phyloP scores from a whole-genome alignment of 2,888 invertebrate species.

The Noctua fimbriata region DNA sequence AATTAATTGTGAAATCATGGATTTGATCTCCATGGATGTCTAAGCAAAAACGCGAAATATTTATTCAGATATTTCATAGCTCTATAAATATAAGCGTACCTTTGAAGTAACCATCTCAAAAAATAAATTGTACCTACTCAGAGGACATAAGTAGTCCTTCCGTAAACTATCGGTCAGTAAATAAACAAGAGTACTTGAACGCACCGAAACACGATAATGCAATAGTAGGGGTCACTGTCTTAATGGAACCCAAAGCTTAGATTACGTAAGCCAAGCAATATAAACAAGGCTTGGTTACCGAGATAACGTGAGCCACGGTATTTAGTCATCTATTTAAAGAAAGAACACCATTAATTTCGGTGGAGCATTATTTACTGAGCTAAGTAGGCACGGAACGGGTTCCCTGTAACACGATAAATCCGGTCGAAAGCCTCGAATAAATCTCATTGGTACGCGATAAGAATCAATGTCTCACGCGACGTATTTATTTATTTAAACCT shows the following conservation, averaged over 20 bases:
- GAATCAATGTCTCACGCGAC: conserved; percentile 89
- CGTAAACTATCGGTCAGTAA: conserved; percentile 31
- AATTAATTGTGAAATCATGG: no score
- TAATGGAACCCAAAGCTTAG: conserved; percentile 84
- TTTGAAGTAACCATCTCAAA: not conserved
- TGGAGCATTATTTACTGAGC: conserved; percentile 88
- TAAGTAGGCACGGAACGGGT: conserved; percentile 89
- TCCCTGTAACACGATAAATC: conserved; percentile 87
- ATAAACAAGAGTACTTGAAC: conserved; percentile 48
- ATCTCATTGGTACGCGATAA: conserved; percentile 88
- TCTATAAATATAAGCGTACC: not conserved
- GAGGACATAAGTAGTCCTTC: conserved; percentile 11
- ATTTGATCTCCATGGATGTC: not conserved
- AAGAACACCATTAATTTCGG: conserved; percentile 88
- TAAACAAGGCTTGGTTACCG: conserved; percentile 82
- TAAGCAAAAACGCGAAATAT: not conserved
- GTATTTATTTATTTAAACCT: conserved; percentile 84
- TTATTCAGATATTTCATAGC: not conserved
- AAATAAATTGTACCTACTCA: not conserved
- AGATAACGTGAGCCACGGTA: conserved; percentile 86
- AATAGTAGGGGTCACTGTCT: conserved; percentile 74
- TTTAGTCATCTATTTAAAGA: conserved; percentile 90
- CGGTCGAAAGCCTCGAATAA: conserved; percentile 86
- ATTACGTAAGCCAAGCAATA: conserved; percentile 84
- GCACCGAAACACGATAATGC: conserved; percentile 61